A percentile compares a stretch with the other conserved stretches of the same genome.
Conservation (phyloP, 2,888 invertebrate genomes). For the Drosophila melanosoma region DNA sequence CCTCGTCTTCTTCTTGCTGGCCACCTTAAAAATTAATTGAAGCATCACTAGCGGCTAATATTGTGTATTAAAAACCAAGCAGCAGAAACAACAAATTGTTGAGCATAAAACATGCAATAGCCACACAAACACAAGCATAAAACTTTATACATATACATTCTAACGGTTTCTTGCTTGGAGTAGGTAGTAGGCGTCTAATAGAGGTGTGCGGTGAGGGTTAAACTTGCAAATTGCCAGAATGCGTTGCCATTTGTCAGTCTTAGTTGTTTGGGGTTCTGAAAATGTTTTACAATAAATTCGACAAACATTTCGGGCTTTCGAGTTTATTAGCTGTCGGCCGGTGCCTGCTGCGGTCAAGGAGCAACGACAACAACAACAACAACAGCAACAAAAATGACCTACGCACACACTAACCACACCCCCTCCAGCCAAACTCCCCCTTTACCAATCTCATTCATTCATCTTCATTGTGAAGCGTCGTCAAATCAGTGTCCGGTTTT, state of each 20-base stretch:
- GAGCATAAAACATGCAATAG: conserved; percentile 63
- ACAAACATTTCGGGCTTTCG: conserved; percentile 65
- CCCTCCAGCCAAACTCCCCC: conserved; percentile 18
- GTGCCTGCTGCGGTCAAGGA: conserved; percentile 76
- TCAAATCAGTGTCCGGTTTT: conserved; percentile 70
- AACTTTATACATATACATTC: conserved; percentile 46
- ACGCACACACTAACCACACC: not conserved
- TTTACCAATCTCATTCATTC: conserved; percentile 57
- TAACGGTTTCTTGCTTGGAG: not conserved
- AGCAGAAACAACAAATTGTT: conserved; percentile 40
- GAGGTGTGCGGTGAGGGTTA: not conserved
- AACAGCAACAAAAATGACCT: conserved; percentile 13
- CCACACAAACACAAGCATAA: conserved; percentile 33
- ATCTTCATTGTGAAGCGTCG: conserved; percentile 71
- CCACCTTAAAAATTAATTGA: conserved; percentile 80
- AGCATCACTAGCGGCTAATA: conserved; percentile 75
- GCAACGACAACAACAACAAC: conserved; percentile 27
- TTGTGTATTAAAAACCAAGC: conserved; percentile 71
- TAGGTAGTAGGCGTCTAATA: not conserved
- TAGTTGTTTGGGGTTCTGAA: conserved; percentile 55
- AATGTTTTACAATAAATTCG: conserved; percentile 77
- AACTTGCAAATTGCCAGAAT: conserved; percentile 75
- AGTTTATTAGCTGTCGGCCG: conserved; percentile 77
- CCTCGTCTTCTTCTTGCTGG: conserved; percentile 12
- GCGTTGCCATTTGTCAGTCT: conserved; percentile 78